A percentile compares a stretch with the other conserved stretches of the same genome.
phyloP scores from a whole-genome alignment of 2,888 invertebrate species.

The Ophion obscuratus region DNA sequence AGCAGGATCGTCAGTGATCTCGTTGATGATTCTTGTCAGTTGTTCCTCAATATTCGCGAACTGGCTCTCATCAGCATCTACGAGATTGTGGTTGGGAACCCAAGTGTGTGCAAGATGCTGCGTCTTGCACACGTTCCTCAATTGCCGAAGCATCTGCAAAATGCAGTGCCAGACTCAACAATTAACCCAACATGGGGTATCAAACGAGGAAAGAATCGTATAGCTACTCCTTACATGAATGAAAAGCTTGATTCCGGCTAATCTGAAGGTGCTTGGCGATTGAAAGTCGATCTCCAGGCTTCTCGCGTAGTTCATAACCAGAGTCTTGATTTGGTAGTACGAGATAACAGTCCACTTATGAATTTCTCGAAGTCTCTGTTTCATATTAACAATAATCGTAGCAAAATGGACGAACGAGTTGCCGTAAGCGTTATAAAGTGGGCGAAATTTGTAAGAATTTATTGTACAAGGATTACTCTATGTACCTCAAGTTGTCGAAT shows the following conservation, averaged over 20 bases:
- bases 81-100: conserved; percentile 84
- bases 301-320: conserved; percentile 84
- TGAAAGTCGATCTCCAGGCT: conserved; percentile 63
- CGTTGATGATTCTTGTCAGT: conserved; percentile 65
- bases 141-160: conserved; percentile 82
- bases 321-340: conserved; percentile 86
- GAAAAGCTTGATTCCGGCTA: conserved; percentile 67
- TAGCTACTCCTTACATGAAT: conserved; percentile 67
- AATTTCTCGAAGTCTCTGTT: conserved; percentile 85
- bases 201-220: not conserved
- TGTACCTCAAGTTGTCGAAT: conserved; percentile 77
- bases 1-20: conserved; percentile 71
- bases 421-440: too few relatives aligned
- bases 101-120: conserved; percentile 85
- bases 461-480: too few relatives aligned
- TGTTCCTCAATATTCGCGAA: conserved; percentile 58
- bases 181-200: not conserved
- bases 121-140: conserved; percentile 79
- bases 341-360: conserved; percentile 84
- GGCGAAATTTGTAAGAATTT: too few relatives aligned
- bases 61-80: conserved; percentile 71
- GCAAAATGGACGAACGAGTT: too few relatives aligned
- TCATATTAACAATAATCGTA: not conserved
- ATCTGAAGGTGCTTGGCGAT: conserved; percentile 30
- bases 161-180: not conserved